Evolutionary conservation across 2,113 vertebrate genomes (phyloP).

Genomic region (Dolichotis patagonum): DNA sequence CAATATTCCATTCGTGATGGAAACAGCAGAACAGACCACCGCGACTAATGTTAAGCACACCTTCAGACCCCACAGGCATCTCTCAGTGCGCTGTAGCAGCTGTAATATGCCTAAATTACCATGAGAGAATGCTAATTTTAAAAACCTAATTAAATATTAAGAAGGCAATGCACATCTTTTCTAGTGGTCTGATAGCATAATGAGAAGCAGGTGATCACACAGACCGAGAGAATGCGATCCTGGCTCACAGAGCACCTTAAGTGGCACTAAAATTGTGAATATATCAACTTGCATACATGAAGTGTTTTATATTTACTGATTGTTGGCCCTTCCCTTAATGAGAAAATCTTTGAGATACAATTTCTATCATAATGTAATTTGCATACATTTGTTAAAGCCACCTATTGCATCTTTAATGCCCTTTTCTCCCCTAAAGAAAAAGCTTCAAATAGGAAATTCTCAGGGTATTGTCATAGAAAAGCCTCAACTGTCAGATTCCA

Average conservation of each 20-base stretch:
- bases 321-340: conserved; percentile 56
- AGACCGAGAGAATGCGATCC: conserved; percentile 26
- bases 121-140: conserved; percentile 14
- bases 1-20: not conserved
- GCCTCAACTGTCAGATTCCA: not conserved
- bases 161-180: conserved; percentile 28
- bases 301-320: not conserved
- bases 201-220: conserved; percentile 46
- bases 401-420: conserved; percentile 32
- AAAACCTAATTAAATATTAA: conserved; percentile 73
- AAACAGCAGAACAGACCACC: conserved; percentile 25
- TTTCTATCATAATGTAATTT: conserved; percentile 67
- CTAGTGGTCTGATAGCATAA: conserved; percentile 56
- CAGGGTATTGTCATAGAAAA: not conserved
- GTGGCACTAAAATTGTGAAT: not conserved
- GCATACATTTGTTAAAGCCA: conserved; percentile 58
- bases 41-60: not conserved
- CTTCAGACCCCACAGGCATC: conserved; percentile 8
- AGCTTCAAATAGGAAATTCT: conserved; percentile 39
- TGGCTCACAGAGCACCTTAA: not conserved
- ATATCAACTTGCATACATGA: conserved; percentile 30
- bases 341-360: conserved; percentile 67
- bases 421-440: conserved; percentile 15
- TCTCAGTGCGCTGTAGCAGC: conserved; percentile 50
- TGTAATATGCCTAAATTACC: not conserved